Evolutionary conservation across 2,113 vertebrate species (phyloP).

Genomic region (Irena cyanogastra): DNA sequence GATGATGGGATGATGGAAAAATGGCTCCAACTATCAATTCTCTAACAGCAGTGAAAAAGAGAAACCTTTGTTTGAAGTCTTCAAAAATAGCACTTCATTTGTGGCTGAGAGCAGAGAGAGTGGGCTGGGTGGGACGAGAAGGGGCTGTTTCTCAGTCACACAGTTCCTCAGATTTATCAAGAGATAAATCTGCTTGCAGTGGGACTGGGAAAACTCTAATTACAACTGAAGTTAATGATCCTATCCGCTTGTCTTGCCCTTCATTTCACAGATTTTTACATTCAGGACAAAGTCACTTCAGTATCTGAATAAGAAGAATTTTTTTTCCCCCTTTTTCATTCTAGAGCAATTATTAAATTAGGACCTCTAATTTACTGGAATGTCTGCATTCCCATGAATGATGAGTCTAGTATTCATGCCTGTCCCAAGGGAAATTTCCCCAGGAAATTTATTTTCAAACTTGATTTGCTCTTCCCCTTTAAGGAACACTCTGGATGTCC

Average conservation of each 20-base stretch:
- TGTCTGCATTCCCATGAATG: neutral
- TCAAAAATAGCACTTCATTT: neutral
- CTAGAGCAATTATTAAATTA: neutral
- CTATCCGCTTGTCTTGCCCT: neutral
- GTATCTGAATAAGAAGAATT: neutral
- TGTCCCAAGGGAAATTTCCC: neutral
- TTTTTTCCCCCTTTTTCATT: neutral
- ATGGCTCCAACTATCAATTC: neutral
- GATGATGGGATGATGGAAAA: neutral
- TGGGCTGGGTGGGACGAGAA: neutral
- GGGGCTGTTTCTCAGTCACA: neutral
- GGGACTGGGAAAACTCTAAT: neutral
- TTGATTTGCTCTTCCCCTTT: neutral
- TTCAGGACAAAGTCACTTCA: neutral
- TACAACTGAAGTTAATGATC: neutral
- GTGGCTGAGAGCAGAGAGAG: neutral
- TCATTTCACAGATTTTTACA: neutral
- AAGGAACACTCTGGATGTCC: neutral
- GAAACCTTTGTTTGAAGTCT: neutral
- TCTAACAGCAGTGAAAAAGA: neutral
- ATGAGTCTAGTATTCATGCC: neutral
- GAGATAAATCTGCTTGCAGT: neutral
- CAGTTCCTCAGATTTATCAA: neutral
- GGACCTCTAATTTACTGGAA: neutral
- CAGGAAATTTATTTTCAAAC: neutral